Evolutionary conservation across 2,113 vertebrate genomes (phyloP), one percentile per base, ranked within the genome.

Genomic region (Glaucomys volans): DNA sequence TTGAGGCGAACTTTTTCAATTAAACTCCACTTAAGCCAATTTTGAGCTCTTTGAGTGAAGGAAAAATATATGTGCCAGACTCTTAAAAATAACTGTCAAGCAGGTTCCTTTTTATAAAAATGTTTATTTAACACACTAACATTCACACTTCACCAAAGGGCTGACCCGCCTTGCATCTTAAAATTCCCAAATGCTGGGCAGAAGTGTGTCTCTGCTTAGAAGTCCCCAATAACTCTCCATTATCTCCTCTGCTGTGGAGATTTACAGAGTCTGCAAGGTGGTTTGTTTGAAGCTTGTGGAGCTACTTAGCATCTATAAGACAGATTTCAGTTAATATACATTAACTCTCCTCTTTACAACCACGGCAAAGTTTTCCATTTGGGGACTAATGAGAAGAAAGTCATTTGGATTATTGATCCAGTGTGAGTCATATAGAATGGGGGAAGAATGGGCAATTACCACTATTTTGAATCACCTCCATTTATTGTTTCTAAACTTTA

Each of bases 1-100:
- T 84, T 52, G 96, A 96, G 96, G 95, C 95, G 79, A 96, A 97
- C 86, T 97, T 97, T 97, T 98, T 97, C 96, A 98, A 97, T 97
- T 98, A 98, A 96, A 95, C 59, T 72, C 83, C 95, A 97, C 95
- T 98, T 98, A 98, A 93, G 92, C 79, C 95, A 95, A 97, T 97
- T 97, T 92, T 87, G 75, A 95, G 90, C 87, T 95, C 95, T 96
- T 97, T 97, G 95, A 96, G 95, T 94, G 90, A 97, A 95, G 91
- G 94, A 40, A 87, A 96, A 95, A 96, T 57, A 91, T 64, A 96
- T 59, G 94, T 54, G 64, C 91, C 96, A 97, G 90, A 80, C 92
- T 95, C 95, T 88, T 98, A 93, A 97, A 96, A 89, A 66, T 81
- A 96, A 95, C 84, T 95, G 66, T 97, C 89, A 92, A 91, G 67